These are phyloP conservation scores for Drosophila ironensis DNA, from an alignment of 1,140 invertebrate species.

Conservation along the genomic window DNA sequence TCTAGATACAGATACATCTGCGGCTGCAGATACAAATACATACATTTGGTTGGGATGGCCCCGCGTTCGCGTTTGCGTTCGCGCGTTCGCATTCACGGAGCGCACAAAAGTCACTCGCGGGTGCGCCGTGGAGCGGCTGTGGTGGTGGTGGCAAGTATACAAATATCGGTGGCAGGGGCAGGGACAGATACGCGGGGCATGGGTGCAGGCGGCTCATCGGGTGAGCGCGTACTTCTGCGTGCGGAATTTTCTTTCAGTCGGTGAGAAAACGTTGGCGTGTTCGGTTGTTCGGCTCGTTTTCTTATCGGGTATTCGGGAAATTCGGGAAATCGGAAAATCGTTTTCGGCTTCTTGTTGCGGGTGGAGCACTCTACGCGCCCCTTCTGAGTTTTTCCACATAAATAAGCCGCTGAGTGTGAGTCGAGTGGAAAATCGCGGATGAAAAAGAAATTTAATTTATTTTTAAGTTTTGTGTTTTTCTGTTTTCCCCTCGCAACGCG, in stretches of 20 bases:
- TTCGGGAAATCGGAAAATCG: conserved; percentile 18
- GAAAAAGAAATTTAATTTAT: conserved; percentile 70
- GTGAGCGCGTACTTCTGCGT: conserved; percentile 64
- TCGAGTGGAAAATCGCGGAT: conserved; percentile 32
- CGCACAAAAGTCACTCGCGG: conserved; percentile 73
- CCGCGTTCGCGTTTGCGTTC: conserved; percentile 46
- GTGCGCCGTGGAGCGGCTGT: conserved; percentile 67
- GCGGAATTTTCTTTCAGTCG: conserved; percentile 78
- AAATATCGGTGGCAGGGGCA: conserved; percentile 14
- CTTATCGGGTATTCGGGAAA: conserved; percentile 40
- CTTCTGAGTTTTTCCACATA: conserved; percentile 44
- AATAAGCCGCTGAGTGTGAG: conserved; percentile 13
- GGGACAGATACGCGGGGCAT: conserved; percentile 7
- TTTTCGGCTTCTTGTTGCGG: conserved; percentile 58
- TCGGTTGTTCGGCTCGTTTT: conserved; percentile 47
- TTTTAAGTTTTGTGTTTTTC: conserved; percentile 77
- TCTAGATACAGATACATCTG: conserved; percentile 72
- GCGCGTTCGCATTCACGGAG: conserved; percentile 36
- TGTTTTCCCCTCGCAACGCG: conserved; percentile 19
- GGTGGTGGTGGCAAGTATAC: conserved; percentile 15
- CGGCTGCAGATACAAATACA: no score
- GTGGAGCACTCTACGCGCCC: conserved; percentile 57
- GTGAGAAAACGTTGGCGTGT: conserved; percentile 73
- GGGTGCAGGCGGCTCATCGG: conserved; percentile 38
- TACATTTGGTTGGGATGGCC: conserved; percentile 55